Evolutionary conservation across 2,888 invertebrate species (phyloP), one percentile per base, ranked within the genome.

Genomic region (Suillia variegata): DNA sequence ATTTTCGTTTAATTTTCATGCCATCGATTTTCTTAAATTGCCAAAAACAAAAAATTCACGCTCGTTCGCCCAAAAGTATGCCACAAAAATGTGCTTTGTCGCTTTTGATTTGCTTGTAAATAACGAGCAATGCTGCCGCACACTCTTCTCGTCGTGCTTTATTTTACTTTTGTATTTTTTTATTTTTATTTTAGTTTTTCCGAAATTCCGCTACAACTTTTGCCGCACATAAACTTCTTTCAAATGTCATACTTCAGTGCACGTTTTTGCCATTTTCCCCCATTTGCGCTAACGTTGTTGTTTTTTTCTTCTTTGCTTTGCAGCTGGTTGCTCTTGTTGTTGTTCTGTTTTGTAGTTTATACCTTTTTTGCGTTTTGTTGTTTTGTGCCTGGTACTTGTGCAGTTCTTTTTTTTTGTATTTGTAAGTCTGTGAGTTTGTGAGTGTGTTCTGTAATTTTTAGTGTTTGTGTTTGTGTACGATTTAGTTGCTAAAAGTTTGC

Each of bases 21-120:
- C 38, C 17, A 45, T 45, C 45, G 45, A 45, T 45, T 45, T 45
- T 45, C 45, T 45, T 45, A 45, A 45, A 45, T 18, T 45, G 38
- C 38, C 38, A 38, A 4, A 45, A 17, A 20, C 45, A 20, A 17
- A 45, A 45, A 38, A 38, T 38, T 38, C 38, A 13, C n/a, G 38
- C 6, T 4, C 4, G 45, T 5, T 18, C 38, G 10, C 45, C 18
- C 20, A 45, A 45, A 45, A 18, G 18, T 20, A 45, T 17, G 18
- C 45, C 45, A 45, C 45, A 17, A 18, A 38, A 18, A 45, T 38
- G 38, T 12, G 38, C 38, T 38, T n/a, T n/a, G n/a, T n/a, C n/a
- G n/a, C n/a, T n/a, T n/a, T n/a, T n/a, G n/a, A n/a, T n/a, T n/a
- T 5, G 13, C 38, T 38, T 12, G n/a, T n/a, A 38, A 38, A 38